Conservation (phyloP, 2,113 vertebrate species). For the Ptychochromis oligacanthus region DNA sequence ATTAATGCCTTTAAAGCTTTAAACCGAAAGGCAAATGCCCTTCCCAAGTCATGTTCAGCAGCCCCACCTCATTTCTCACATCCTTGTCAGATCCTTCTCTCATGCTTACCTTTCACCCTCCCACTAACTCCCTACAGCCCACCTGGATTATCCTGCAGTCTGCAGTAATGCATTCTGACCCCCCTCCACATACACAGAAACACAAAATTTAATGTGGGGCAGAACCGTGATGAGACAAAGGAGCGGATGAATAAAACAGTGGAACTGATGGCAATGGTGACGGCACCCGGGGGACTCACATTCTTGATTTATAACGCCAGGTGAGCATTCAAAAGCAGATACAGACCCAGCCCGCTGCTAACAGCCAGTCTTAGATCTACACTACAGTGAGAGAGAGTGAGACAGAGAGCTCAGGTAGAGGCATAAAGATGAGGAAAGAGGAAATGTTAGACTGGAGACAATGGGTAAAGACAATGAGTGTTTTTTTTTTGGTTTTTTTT, state of each 20-base stretch:
- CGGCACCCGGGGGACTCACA: constrained; percentile 61
- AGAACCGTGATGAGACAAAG: constrained; percentile 69
- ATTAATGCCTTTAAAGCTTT: not conserved
- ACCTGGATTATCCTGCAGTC: constrained; percentile 59
- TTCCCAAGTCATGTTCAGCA: not conserved
- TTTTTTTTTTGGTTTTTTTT: not conserved
- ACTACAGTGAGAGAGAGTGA: constrained; percentile 11
- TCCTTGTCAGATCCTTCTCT: constrained; percentile 39
- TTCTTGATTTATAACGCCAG: constrained; percentile 70
- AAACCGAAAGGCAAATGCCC: not conserved
- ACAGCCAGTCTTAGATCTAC: constrained; percentile 52
- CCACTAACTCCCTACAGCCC: constrained; percentile 44
- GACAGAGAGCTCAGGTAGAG: constrained; percentile 5
- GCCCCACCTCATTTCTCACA: constrained; percentile 21
- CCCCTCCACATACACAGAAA: constrained; percentile 28
- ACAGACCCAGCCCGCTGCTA: constrained; percentile 39
- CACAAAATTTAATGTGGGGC: constrained; percentile 62
- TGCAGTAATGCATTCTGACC: constrained; percentile 58
- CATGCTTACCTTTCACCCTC: constrained; percentile 25
- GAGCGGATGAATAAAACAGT: constrained; percentile 75
- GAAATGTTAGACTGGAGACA: constrained; percentile 25
- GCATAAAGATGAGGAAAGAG: not conserved
- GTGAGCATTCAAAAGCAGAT: constrained; percentile 64
- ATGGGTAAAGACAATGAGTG: constrained; percentile 11
- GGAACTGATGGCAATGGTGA: constrained; percentile 66